phyloP scores from a whole-genome alignment of 2,113 vertebrate genomes.

The Leucopsar rothschildi region DNA sequence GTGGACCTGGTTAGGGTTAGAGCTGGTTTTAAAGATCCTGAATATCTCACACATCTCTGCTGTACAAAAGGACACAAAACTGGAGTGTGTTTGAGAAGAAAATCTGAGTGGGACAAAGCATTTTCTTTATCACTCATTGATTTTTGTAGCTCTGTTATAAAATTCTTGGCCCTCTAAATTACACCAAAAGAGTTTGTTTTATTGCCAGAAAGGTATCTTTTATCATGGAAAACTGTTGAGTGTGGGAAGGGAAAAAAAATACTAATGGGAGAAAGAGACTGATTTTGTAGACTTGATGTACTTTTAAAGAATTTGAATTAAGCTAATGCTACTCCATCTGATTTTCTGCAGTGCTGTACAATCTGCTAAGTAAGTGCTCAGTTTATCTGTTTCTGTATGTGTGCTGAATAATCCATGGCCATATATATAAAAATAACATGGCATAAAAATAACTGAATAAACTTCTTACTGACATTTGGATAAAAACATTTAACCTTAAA shows the following conservation, averaged over 20 bases:
- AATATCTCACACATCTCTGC: not conserved
- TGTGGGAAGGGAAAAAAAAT: not conserved
- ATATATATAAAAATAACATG: not conserved
- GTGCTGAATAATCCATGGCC: not conserved
- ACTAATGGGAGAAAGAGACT: not conserved
- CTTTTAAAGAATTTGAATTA: not conserved
- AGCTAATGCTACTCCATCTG: not conserved
- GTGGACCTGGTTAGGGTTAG: too few relatives aligned
- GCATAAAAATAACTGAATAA: not conserved
- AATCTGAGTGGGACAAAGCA: not conserved
- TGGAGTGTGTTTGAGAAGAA: not conserved
- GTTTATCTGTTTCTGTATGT: not conserved
- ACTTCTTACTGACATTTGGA: not conserved
- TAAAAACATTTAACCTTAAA: not conserved
- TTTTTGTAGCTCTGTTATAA: not conserved
- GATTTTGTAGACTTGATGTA: not conserved
- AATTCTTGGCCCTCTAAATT: not conserved
- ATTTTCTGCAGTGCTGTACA: not conserved
- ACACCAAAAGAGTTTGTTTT: not conserved
- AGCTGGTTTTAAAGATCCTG: not conserved
- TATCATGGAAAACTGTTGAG: not conserved
- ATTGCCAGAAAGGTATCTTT: not conserved
- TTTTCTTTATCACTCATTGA: not conserved
- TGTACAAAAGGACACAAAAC: not conserved
- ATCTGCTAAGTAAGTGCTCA: not conserved